phyloP scores from a whole-genome alignment of 2,797 vertebrate species.

The Sebastolobus altivelis region DNA sequence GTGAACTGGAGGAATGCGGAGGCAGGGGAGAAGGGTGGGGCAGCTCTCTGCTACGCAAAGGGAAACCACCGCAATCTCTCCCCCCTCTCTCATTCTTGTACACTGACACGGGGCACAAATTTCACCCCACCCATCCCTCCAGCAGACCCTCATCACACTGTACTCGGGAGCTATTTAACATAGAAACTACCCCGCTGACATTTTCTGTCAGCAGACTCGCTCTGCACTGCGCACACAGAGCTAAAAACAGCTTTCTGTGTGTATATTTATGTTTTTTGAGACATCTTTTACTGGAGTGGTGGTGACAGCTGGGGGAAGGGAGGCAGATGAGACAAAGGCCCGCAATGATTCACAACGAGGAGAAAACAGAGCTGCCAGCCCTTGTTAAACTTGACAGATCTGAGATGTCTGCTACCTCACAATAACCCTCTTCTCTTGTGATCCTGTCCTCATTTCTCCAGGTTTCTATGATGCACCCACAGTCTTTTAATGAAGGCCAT shows the following conservation, averaged over 20 bases:
- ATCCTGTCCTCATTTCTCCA: neutral
- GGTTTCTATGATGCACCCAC: neutral
- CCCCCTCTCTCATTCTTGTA: conserved; percentile 17
- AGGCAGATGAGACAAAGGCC: conserved; percentile 8
- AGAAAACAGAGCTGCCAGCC: conserved; percentile 24
- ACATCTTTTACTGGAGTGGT: neutral
- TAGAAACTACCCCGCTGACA: conserved; percentile 27
- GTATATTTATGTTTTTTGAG: neutral
- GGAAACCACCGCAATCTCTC: conserved; percentile 56
- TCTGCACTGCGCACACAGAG: conserved; percentile 18
- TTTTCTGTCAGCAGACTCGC: conserved; percentile 15
- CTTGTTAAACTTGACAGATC: conserved; percentile 32
- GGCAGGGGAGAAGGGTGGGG: conserved; percentile 61
- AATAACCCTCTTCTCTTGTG: neutral
- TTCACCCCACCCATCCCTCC: conserved; percentile 5
- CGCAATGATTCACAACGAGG: conserved; percentile 35
- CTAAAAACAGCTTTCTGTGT: neutral
- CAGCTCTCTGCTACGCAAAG: conserved; percentile 42
- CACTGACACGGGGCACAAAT: conserved; percentile 10
- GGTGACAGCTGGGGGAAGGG: neutral
- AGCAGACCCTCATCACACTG: conserved; percentile 22
- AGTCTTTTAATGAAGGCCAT: conserved; percentile 33
- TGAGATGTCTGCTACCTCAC: conserved; percentile 3
- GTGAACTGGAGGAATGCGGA: conserved; percentile 30
- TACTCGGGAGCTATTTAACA: conserved; percentile 30